Base-by-base conservation (phyloP, 2,113 vertebrate genomes). In the Phainopepla nitens region DNA sequence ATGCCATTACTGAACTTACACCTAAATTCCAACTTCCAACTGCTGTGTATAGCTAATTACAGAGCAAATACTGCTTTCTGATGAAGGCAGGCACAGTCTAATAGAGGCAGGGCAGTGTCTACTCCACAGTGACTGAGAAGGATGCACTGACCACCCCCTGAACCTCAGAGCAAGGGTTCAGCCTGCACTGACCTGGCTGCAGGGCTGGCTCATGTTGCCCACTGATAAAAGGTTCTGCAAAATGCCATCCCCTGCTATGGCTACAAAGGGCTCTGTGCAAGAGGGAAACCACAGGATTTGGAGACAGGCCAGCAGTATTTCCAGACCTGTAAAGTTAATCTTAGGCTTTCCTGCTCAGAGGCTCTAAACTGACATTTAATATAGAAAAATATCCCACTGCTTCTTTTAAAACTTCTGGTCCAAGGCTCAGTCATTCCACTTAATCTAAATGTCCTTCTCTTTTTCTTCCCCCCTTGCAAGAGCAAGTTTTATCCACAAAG, bases 401-500 rank as follows among this genome's bases (percentile, higher is more conserved):
- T 68, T 58, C 53, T 75, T 62, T 25, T 4, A 35, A 53, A 75
- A 54, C 13, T 62, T 42, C 31, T 56, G 42, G 50, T 70, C 28
- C 18, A 60, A 36, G n/a, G 64, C 33, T 64, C 80, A 69, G 29
- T 24, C 60, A 54, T 17, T 31, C 19, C 6, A 17, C 29, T 50
- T 49, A 7, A 21, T 8, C 33, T 41, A 35, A 70, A 50, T 12
- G 17, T 14, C 27, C 22, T 57, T 42, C 47, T 61, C 13, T 13
- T 5, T 68, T 44, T 73, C 5, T 0, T 1, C 2, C 6, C 5
- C 22, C 16, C 22, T 51, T 39, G 5, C 41, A 64, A 78, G 7
- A 81, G 11, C 20, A 78, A 88, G 28, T 75, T 89, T 66, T 62
- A 78, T 10, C n/a, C 84, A 77, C 54, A 68, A 78, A 87, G 66